Conservation (phyloP, 92 coral and sea anemone species). For the Isaurus tuberculatus region DNA sequence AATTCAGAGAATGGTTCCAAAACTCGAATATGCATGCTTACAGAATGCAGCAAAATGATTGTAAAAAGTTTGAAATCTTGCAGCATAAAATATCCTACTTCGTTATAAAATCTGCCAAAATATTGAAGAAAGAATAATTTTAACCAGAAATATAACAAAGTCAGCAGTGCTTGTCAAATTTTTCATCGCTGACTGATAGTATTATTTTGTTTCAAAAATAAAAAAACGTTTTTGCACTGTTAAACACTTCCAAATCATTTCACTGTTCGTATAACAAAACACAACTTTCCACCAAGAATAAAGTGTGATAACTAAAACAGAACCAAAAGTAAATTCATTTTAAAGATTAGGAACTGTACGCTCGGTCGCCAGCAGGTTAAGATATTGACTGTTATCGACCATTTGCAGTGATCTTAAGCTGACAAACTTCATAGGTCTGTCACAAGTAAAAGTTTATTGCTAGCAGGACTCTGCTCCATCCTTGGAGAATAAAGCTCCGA, state of each 20-base stretch:
- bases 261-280: not conserved
- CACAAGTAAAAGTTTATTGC: slow-evolving; percentile 65
- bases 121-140: not conserved
- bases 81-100: not conserved
- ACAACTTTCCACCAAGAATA: not conserved
- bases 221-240: not conserved
- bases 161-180: not conserved
- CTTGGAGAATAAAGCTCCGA: slow-evolving; percentile 62
- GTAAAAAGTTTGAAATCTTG: not conserved
- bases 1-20: not conserved
- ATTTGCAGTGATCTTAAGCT: not conserved
- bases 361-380: not conserved
- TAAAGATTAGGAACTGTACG: not conserved
- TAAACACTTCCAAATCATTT: not conserved
- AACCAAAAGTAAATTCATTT: not conserved
- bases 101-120: not conserved
- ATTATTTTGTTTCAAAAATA: not conserved
- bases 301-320: not conserved
- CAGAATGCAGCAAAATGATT: not conserved
- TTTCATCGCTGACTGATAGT: not conserved
- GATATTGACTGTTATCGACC: not conserved
- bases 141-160: not conserved
- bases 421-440: slow-evolving; percentile 56
- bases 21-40: not conserved
- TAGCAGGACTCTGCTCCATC: slow-evolving; percentile 66